A percentile compares a stretch with the other conserved stretches of the same genome.
These are phyloP conservation scores for Papilio glaucus DNA, from an alignment of 1,140 invertebrate genomes.

Conservation along the genomic window DNA sequence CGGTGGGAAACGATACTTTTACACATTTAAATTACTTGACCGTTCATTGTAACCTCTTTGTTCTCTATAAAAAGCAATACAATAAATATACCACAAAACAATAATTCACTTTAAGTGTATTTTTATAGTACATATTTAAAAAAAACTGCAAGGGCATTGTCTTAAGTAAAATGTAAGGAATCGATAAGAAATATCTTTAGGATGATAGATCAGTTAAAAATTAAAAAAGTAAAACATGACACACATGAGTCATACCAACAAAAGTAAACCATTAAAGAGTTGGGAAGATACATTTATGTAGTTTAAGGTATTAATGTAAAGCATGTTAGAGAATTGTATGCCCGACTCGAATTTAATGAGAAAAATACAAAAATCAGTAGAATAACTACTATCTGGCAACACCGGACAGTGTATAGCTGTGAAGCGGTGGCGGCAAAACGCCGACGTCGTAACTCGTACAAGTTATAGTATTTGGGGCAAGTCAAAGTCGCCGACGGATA, in stretches of 20 bases:
- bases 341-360: neutral
- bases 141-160: too few species aligned
- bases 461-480: slow-evolving; percentile 79
- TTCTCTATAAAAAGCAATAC: neutral
- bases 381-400: slow-evolving; percentile 33
- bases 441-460: slow-evolving; percentile 70
- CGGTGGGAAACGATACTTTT: slow-evolving; percentile 15
- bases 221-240: too few species aligned
- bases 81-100: neutral
- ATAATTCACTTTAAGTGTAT: neutral
- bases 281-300: too few species aligned
- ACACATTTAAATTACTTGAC: slow-evolving; percentile 10
- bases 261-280: too few species aligned
- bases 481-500: slow-evolving; percentile 76
- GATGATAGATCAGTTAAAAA: too few species aligned
- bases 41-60: slow-evolving; percentile 8
- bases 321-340: neutral
- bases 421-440: slow-evolving; percentile 60
- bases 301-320: neutral
- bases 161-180: too few species aligned
- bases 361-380: slow-evolving; percentile 21
- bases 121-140: neutral
- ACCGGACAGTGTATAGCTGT: slow-evolving; percentile 41
- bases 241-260: too few species aligned
- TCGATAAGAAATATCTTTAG: too few species aligned